Evolutionary conservation across 2,797 vertebrate genomes (phyloP).

Genomic region (Danio albolineatus): DNA sequence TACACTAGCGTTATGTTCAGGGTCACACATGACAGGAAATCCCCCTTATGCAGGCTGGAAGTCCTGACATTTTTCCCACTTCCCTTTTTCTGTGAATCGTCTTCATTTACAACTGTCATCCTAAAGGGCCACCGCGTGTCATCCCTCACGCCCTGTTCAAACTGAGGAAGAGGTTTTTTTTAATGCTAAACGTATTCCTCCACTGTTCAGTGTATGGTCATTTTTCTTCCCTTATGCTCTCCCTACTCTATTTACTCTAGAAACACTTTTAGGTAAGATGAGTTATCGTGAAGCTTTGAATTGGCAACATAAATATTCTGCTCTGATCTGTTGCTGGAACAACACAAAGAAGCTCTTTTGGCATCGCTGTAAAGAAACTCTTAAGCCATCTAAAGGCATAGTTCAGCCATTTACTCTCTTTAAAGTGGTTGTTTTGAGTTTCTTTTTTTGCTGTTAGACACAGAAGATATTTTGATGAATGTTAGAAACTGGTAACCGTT

Average conservation of each 20-base stretch:
- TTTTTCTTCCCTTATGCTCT: not conserved
- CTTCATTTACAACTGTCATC: not conserved
- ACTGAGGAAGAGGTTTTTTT: not conserved
- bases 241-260: not conserved
- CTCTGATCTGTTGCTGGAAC: constrained; percentile 18
- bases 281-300: not conserved
- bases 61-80: constrained; percentile 12
- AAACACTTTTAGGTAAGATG: constrained; percentile 2
- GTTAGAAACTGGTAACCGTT: too few species aligned
- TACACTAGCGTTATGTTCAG: constrained; percentile 14
- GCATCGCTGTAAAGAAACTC: not conserved
- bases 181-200: not conserved
- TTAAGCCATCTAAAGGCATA: too few species aligned
- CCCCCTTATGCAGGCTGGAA: constrained; percentile 31
- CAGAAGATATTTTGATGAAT: too few species aligned
- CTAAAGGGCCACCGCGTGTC: not conserved
- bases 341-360: constrained; percentile 11
- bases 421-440: too few species aligned
- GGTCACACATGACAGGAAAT: constrained; percentile 38
- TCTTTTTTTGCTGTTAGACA: too few species aligned
- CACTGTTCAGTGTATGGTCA: not conserved
- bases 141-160: not conserved
- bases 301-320: not conserved
- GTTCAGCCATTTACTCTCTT: too few species aligned
- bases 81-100: constrained; percentile 17